A percentile compares a stretch with the other conserved stretches of the same genome.
Evolutionary conservation across 2,888 invertebrate genomes (phyloP).

Genomic region (Clitarchus hookeri): DNA sequence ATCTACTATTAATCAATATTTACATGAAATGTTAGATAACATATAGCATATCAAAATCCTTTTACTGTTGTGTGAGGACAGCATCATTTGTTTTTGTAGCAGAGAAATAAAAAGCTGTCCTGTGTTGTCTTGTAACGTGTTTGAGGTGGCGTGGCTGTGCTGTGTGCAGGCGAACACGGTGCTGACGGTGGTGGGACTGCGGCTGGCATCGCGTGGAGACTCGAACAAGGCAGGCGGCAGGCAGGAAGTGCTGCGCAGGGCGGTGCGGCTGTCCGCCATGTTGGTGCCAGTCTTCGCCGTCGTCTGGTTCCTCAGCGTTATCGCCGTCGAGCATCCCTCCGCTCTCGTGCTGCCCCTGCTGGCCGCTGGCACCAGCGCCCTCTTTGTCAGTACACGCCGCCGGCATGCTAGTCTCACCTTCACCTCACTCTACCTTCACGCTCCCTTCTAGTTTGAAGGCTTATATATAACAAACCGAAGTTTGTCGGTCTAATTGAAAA

Average conservation of each 20-base stretch:
- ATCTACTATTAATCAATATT: too few species aligned
- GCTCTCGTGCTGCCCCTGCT: conserved; percentile 51
- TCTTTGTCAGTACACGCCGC: conserved; percentile 48
- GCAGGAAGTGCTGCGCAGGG: conserved; percentile 47
- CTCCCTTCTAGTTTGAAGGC: too few species aligned
- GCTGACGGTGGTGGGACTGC: conserved; percentile 51
- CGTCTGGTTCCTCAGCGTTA: conserved; percentile 75
- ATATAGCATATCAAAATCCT: too few species aligned
- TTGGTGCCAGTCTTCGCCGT: conserved; percentile 72
- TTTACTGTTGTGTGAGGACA: too few species aligned
- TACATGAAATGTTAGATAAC: too few species aligned
- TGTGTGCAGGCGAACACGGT: conserved; percentile 51
- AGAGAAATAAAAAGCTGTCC: too few species aligned
- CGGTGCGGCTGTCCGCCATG: conserved; percentile 60
- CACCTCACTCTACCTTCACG: too few species aligned
- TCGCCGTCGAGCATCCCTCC: conserved; percentile 70
- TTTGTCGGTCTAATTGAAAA: too few species aligned
- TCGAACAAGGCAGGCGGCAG: background rate
- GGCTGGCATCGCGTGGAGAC: conserved; percentile 33
- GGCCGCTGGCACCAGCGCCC: conserved; percentile 50
- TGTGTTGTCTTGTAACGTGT: conserved; percentile 18
- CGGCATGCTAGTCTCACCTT: background rate
- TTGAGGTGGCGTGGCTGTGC: too few species aligned
- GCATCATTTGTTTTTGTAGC: background rate
- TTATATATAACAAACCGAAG: too few species aligned